Evolutionary conservation across 1,140 invertebrate species (phyloP), one percentile per base, ranked within the genome.

Genomic region (Bathynomus jamesi): DNA sequence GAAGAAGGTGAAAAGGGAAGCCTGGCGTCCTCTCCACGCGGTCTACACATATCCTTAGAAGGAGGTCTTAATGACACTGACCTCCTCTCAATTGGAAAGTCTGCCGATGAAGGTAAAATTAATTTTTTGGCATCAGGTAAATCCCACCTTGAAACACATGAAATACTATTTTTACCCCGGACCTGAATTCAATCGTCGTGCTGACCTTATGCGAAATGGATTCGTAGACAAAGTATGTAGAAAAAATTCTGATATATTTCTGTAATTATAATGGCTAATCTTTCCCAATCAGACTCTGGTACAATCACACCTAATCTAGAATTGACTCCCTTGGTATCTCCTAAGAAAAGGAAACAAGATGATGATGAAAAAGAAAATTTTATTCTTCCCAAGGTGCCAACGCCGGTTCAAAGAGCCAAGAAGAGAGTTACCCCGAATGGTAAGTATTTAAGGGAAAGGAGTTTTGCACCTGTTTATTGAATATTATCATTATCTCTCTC

Each of bases 61-160:
- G 82, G 82, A 53, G 82, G 82, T 3, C 73, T 83, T 2, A 79
- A 82, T 70, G 80, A 83, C 70, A 68, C 76, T 28, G 79, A 80
- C 28, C 75, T 83, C 13, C 71, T 83, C 28, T 72, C 73, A 46
- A 80, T 53, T 53, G 40, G 40, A 53, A 53, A 53, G 21, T 53
- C 21, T 11, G 40, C 13, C 13, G 40, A 53, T 53, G 40, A n/a
- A n/a, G n/a, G n/a, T n/a, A n/a, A n/a, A n/a, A 53, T 53, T 53
- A 3, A 53, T 3, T 3, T 3, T 17, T 53, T 53, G 21, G 2
- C 2, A 17, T 53, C 5, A 53, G 21, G 5, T 11, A 53, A 53
- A 53, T 5, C 32, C 17, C 17, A 40, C 21, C 21, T 53, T n/a
- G n/a, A n/a, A n/a, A n/a, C n/a, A n/a, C n/a, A n/a, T n/a, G n/a